Percentiles rank a stretch among this genome's conserved stretches.
These are phyloP conservation scores for Choloepus didactylus DNA, from an alignment of 2,797 vertebrate species.

Conservation along the genomic window DNA sequence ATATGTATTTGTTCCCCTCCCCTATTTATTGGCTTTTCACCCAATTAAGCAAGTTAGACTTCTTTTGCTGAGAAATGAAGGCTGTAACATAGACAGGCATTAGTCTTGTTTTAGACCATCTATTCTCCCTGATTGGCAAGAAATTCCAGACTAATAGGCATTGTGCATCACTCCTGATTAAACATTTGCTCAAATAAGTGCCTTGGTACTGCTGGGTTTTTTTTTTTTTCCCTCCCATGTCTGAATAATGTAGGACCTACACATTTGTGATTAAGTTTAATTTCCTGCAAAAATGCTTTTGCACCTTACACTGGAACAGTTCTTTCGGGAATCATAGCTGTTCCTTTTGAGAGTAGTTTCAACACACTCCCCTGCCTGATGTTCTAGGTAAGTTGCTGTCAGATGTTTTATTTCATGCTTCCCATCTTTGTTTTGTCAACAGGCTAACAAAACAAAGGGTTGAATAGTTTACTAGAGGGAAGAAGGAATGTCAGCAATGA, in stretches of 20 bases:
- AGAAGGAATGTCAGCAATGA: background rate
- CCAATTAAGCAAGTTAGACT: constrained; percentile 16
- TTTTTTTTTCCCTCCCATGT: background rate
- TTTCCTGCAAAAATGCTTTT: constrained; percentile 66
- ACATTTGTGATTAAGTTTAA: constrained; percentile 59
- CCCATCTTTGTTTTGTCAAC: constrained; percentile 32
- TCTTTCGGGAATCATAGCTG: background rate
- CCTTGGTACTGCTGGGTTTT: background rate
- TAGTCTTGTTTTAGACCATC: constrained; percentile 47
- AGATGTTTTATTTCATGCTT: constrained; percentile 17
- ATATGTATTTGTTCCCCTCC: constrained; percentile 52
- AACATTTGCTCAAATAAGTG: constrained; percentile 72
- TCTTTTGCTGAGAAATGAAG: constrained; percentile 16
- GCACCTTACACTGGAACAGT: background rate
- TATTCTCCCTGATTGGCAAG: constrained; percentile 31
- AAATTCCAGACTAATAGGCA: constrained; percentile 46
- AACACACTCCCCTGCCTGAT: background rate
- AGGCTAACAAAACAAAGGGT: background rate
- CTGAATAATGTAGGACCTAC: background rate
- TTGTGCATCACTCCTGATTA: constrained; percentile 50
- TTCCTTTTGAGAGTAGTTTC: constrained; percentile 57
- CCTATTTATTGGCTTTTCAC: constrained; percentile 35
- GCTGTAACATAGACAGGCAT: background rate
- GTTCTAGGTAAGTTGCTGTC: constrained; percentile 33
- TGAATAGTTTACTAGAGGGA: background rate